These are phyloP conservation scores for Athripsodes cinereus DNA, from an alignment of 2,888 invertebrate genomes.

Conservation along the genomic window DNA sequence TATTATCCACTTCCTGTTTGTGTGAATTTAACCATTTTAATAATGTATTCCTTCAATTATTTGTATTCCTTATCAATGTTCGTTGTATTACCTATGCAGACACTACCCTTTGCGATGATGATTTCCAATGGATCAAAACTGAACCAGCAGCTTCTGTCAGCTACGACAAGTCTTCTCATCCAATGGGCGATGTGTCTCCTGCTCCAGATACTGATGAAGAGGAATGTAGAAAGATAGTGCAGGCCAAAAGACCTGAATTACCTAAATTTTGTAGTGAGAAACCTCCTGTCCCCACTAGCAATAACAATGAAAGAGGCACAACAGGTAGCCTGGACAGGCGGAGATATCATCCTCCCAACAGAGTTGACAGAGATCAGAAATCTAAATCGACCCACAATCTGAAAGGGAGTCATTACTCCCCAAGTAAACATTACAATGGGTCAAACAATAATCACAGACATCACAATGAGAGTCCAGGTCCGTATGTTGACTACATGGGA, in stretches of 20 bases:
- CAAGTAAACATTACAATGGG: constrained; percentile 9
- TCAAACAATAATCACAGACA: constrained; percentile 2
- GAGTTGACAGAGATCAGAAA: constrained; percentile 59
- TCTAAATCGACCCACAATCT: constrained; percentile 50
- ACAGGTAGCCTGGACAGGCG: constrained; percentile 53
- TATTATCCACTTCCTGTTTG: constrained; percentile 13
- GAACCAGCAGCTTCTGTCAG: constrained; percentile 29
- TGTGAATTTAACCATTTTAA: constrained; percentile 3
- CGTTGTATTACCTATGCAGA: constrained; percentile 34
- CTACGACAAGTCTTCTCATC: constrained; percentile 33
- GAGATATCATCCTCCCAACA: constrained; percentile 43
- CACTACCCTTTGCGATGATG: constrained; percentile 58
- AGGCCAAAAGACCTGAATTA: constrained; percentile 17
- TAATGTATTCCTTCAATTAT: constrained; percentile 1
- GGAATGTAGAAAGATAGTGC: constrained; percentile 16
- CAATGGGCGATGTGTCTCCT: constrained; percentile 30
- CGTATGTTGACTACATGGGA: constrained; percentile 14
- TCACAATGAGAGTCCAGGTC: constrained; percentile 11
- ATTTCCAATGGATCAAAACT: constrained; percentile 61
- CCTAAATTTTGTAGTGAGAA: constrained; percentile 25
- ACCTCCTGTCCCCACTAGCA: constrained; percentile 29
- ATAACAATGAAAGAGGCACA: constrained; percentile 36
- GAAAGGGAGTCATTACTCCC: constrained; percentile 8
- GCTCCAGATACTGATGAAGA: constrained; percentile 23
- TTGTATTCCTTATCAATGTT: background rate